Evolutionary conservation across 2,113 vertebrate genomes (phyloP).

Genomic region (Pleuronectes platessa): DNA sequence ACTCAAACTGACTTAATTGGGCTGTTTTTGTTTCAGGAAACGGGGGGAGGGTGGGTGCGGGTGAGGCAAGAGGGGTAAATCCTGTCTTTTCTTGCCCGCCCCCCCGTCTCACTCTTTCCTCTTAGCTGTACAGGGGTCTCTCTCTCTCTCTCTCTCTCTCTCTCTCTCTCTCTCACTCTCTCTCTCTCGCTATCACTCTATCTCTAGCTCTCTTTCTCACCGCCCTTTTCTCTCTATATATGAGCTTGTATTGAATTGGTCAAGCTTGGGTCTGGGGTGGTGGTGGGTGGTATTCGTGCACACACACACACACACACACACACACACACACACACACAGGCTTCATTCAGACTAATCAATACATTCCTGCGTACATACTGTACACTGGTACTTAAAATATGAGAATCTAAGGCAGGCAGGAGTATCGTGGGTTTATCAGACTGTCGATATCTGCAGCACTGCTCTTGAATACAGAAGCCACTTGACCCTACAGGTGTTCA

Average conservation of each 20-base stretch:
- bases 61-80: constrained; percentile 36
- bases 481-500: constrained; percentile 34
- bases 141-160: constrained; percentile 22
- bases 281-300: constrained; percentile 32
- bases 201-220: constrained; percentile 20
- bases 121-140: constrained; percentile 29
- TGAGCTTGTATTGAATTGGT: constrained; percentile 23
- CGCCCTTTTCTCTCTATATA: constrained; percentile 18
- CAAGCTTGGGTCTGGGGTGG: constrained; percentile 3
- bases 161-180: not conserved
- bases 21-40: constrained; percentile 80
- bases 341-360: constrained; percentile 66
- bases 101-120: constrained; percentile 36
- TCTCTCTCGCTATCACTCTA: not conserved
- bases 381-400: constrained; percentile 60
- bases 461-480: constrained; percentile 59
- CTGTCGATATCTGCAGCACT: constrained; percentile 55
- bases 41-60: not conserved
- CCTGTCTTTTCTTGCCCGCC: constrained; percentile 39
- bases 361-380: constrained; percentile 41
- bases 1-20: constrained; percentile 83
- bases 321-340: constrained; percentile 4
- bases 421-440: constrained; percentile 61
- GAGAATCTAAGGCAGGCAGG: constrained; percentile 59
- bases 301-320: not conserved